These are phyloP conservation scores for Platysteira castanea DNA, from an alignment of 2,113 vertebrate species.

Conservation along the genomic window DNA sequence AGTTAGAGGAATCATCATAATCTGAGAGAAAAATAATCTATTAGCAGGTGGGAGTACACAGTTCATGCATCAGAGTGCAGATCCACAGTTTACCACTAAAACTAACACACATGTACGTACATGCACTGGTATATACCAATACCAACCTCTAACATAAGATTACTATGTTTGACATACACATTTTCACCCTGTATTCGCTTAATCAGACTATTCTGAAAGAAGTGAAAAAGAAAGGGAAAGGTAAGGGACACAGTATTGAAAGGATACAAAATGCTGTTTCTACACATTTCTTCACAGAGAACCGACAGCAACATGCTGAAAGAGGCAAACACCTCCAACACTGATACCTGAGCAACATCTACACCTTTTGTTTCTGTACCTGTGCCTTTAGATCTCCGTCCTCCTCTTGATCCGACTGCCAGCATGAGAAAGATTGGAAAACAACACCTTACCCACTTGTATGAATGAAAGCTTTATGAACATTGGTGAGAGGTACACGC, in stretches of 20 bases:
- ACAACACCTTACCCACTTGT: conserved; percentile 64
- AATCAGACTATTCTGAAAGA: conserved; percentile 95
- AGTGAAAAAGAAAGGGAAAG: conserved; percentile 77
- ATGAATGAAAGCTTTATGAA: neutral
- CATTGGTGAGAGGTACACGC: neutral
- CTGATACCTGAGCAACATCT: neutral
- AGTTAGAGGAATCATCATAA: neutral
- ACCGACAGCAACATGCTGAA: conserved; percentile 53
- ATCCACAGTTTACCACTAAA: conserved; percentile 55
- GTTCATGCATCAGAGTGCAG: conserved; percentile 73
- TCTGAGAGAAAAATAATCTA: conserved; percentile 39
- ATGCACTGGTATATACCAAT: conserved; percentile 82
- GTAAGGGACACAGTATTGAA: conserved; percentile 70
- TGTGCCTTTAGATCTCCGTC: conserved; percentile 81
- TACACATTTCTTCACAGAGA: conserved; percentile 55
- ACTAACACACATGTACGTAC: conserved; percentile 75
- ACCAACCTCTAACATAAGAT: conserved; percentile 99
- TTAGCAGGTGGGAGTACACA: conserved; percentile 66
- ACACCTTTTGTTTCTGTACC: conserved; percentile 69
- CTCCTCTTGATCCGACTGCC: conserved; percentile 94
- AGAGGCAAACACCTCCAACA: conserved; percentile 2
- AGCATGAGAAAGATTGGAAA: conserved; percentile 72
- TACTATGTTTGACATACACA: conserved; percentile 98
- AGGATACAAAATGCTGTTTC: conserved; percentile 62
- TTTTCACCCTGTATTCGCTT: conserved; percentile 92